phyloP scores from a whole-genome alignment of 2,888 invertebrate species.

The Nephrotoma appendiculata region DNA sequence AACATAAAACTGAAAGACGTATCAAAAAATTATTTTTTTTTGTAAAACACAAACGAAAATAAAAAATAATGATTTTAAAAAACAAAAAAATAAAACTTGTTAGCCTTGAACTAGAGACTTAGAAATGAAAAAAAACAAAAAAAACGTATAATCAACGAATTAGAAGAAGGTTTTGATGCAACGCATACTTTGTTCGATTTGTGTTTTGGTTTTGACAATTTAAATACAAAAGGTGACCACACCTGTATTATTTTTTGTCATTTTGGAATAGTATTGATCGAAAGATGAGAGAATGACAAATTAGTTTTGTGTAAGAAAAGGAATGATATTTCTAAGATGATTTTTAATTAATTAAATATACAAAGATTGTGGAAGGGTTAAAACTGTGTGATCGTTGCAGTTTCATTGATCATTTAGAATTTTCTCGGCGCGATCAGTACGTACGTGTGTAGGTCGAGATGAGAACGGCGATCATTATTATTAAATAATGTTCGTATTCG shows the following conservation, averaged over 20 bases:
- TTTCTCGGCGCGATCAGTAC: not conserved
- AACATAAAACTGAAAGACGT: not conserved
- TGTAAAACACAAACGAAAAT: not conserved
- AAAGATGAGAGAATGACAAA: not conserved
- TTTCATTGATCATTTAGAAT: not conserved
- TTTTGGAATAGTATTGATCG: not conserved
- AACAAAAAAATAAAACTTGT: not conserved
- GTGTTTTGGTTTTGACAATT: not conserved
- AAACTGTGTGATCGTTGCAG: not conserved
- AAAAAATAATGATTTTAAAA: not conserved
- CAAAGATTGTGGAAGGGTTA: not conserved
- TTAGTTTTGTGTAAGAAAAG: not conserved
- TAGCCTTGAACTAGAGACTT: not conserved
- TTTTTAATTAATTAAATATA: not conserved
- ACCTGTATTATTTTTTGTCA: not conserved
- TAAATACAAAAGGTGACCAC: not conserved
- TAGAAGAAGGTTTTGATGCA: not conserved
- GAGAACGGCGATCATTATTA: not conserved
- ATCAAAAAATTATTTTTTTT: not conserved
- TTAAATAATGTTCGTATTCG: not conserved
- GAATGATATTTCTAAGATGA: not conserved
- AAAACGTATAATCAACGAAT: not conserved
- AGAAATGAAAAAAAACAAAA: not conserved
- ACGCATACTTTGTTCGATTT: not conserved
- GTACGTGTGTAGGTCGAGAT: not conserved